phyloP scores from a whole-genome alignment of 2,797 vertebrate species.

The Rhincodon typus region DNA sequence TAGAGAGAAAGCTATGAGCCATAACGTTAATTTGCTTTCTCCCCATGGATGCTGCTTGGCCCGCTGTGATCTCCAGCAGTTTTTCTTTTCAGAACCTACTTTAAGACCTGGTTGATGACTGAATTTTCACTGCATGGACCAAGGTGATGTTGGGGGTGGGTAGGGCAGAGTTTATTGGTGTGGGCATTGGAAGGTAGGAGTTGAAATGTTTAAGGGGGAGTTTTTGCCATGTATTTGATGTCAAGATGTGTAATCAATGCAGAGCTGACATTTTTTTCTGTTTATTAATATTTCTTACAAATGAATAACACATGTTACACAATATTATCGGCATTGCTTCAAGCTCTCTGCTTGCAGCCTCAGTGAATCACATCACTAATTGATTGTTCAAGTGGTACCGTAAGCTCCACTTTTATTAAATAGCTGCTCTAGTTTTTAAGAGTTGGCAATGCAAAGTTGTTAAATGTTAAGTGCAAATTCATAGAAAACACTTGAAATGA shows the following conservation, averaged over 20 bases:
- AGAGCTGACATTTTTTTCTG: slow-evolving; percentile 9
- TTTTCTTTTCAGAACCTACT: no score
- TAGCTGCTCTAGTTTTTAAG: neutral
- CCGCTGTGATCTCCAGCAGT: no score
- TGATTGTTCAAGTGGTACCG: neutral
- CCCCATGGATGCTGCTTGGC: no score
- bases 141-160: neutral
- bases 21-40: no score
- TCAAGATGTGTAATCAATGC: neutral
- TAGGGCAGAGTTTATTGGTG: neutral
- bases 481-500: neutral
- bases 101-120: neutral
- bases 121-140: neutral
- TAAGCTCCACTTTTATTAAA: neutral
- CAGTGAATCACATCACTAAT: neutral
- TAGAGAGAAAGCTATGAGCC: no score
- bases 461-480: neutral
- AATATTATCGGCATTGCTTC: neutral
- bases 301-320: slow-evolving; percentile 18
- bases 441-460: neutral
- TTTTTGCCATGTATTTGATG: neutral
- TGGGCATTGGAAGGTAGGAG: neutral
- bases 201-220: neutral
- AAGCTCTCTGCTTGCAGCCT: neutral
- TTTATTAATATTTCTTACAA: slow-evolving; percentile 10